Base-by-base conservation (phyloP, 2,888 invertebrate genomes). In the Ariolimax columbianus region DNA sequence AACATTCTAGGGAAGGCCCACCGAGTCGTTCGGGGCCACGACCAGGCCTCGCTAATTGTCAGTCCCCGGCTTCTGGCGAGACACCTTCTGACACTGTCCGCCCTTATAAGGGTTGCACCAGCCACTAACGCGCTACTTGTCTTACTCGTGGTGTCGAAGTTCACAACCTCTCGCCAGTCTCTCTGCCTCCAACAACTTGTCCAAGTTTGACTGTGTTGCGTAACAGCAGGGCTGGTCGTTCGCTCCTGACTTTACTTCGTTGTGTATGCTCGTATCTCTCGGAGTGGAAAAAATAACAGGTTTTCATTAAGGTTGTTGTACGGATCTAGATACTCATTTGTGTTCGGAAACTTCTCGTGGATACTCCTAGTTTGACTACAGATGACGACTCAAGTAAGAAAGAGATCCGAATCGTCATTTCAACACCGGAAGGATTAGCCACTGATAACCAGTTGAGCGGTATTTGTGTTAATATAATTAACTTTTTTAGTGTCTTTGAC, bases 1-100 rank as follows among this genome's bases (percentile, higher is more conserved):
- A 66, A n/a, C 70, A 72, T n/a, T 83, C 40, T 66, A 66, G 83
- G 83, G 70, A 83, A 85, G 77, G 87, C 85, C 87, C 85, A 83
- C 87, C 70, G 47, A 40, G 77, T 55, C 83, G 70, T n/a, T 68
- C 36, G 77, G 77, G 77, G 70, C 83, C 77, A 77, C 83, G 70
- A 70, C 78, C 77, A 83, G 70, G 36, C 59, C 77, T 55, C 70
- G 68, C 83, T 79, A 73, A 79, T 79, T 79, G 84, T 72, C 84
- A 79, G 68, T 84, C 79, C 59, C 55, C 66, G 84, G 38, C 80
- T 73, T 63, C 63, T 47, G 66, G 73, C 79, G 33, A 33, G 73
- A 77, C 55, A 43, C 84, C 73, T 84, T 33, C 79, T 84, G 84
- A 84, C 84, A 80, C 80, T 70, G 84, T 72, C 84, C 79, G 84